A percentile compares a stretch with the other conserved stretches of the same genome.
Evolutionary conservation across 2,888 invertebrate species (phyloP).

Genomic region (Lochmaea crataegi): DNA sequence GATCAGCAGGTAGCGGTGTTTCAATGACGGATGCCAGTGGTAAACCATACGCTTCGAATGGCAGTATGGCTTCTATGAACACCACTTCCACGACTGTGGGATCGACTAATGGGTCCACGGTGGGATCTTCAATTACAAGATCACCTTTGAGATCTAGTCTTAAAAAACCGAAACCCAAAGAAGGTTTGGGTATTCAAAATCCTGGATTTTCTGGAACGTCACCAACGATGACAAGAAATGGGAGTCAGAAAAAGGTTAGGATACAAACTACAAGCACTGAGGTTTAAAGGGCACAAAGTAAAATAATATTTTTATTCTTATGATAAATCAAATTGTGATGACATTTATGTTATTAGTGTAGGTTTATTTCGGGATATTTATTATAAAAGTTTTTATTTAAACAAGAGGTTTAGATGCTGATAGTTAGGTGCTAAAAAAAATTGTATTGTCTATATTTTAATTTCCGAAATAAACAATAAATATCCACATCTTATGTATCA

Average conservation of each 20-base stretch:
- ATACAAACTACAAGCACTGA: constrained; percentile 94
- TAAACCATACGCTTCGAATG: constrained; percentile 77
- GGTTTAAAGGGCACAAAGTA: constrained; percentile 69
- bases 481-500: constrained; percentile 11
- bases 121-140: constrained; percentile 64
- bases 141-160: constrained; percentile 84
- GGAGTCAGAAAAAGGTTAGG: constrained; percentile 90
- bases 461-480: neutral
- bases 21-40: constrained; percentile 91
- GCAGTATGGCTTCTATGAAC: constrained; percentile 79
- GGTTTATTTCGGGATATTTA: neutral
- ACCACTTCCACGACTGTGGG: constrained; percentile 76
- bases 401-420: neutral
- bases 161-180: constrained; percentile 74
- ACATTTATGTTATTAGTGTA: neutral
- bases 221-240: constrained; percentile 84
- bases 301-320: neutral
- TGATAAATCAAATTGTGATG: neutral
- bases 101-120: constrained; percentile 69
- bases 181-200: constrained; percentile 86
- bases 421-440: neutral
- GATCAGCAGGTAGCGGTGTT: constrained; percentile 64
- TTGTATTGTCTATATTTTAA: no score
- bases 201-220: constrained; percentile 87
- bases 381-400: no score